phyloP scores from a whole-genome alignment of 2,888 invertebrate genomes.

The Punctoribates punctum region DNA sequence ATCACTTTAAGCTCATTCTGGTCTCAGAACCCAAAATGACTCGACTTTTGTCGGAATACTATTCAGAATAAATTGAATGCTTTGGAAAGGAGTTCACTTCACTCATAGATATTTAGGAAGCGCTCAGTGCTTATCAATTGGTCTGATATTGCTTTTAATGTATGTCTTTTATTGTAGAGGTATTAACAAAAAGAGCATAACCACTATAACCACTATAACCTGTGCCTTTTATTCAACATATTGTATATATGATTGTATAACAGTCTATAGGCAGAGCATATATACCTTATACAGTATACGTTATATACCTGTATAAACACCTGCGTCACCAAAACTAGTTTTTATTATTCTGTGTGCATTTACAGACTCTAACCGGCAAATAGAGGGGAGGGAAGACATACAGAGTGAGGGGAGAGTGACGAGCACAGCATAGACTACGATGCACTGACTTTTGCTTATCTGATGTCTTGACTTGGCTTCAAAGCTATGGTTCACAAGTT shows the following conservation, averaged over 20 bases:
- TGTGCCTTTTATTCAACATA: neutral
- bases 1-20: neutral
- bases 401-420: neutral
- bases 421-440: neutral
- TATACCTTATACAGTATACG: too few relatives aligned
- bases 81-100: neutral
- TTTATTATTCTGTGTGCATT: neutral
- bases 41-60: neutral
- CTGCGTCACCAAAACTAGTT: conserved; percentile 16
- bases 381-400: neutral
- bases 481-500: neutral
- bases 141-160: neutral
- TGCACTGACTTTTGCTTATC: neutral
- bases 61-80: neutral
- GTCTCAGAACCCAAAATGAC: neutral
- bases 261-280: neutral
- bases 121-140: conserved; percentile 10
- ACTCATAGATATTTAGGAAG: conserved; percentile 3
- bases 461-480: too few relatives aligned
- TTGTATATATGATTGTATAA: conserved; percentile 1
- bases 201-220: too few relatives aligned
- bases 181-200: neutral
- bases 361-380: neutral
- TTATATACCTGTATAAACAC: conserved; percentile 9
- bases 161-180: neutral